These are phyloP conservation scores for Ceratosolen fusciceps DNA, from an alignment of 1,140 invertebrate species.

Conservation along the genomic window DNA sequence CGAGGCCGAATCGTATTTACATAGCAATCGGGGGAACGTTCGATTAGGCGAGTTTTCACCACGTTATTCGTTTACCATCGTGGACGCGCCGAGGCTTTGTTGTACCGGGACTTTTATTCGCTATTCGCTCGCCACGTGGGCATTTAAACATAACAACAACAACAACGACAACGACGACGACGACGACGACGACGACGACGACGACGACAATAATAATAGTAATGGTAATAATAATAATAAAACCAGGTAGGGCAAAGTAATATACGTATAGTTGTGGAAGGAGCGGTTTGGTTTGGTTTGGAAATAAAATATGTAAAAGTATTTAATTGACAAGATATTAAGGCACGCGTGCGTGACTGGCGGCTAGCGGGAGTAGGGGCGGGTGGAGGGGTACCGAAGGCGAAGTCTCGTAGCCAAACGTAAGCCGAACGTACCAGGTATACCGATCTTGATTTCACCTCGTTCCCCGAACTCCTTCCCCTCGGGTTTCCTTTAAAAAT, in stretches of 20 bases:
- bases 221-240: background rate
- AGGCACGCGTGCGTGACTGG: background rate
- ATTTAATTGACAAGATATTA: background rate
- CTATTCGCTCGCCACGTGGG: background rate
- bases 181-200: background rate
- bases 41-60: constrained; percentile 2
- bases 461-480: too few relatives aligned
- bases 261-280: too few relatives aligned
- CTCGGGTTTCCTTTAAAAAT: too few relatives aligned
- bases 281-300: too few relatives aligned
- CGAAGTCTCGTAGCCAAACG: too few relatives aligned
- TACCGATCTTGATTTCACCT: background rate
- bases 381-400: too few relatives aligned
- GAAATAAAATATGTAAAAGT: background rate
- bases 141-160: background rate
- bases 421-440: background rate
- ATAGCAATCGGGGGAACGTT: background rate
- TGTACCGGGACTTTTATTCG: background rate
- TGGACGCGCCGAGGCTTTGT: background rate
- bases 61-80: constrained; percentile 1
- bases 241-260: too few relatives aligned
- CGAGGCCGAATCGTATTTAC: constrained; percentile 9
- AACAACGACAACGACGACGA: background rate
- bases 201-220: background rate
- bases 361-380: too few relatives aligned